Evolutionary conservation across 2,797 vertebrate species (phyloP).

Genomic region (Falco rusticolus): DNA sequence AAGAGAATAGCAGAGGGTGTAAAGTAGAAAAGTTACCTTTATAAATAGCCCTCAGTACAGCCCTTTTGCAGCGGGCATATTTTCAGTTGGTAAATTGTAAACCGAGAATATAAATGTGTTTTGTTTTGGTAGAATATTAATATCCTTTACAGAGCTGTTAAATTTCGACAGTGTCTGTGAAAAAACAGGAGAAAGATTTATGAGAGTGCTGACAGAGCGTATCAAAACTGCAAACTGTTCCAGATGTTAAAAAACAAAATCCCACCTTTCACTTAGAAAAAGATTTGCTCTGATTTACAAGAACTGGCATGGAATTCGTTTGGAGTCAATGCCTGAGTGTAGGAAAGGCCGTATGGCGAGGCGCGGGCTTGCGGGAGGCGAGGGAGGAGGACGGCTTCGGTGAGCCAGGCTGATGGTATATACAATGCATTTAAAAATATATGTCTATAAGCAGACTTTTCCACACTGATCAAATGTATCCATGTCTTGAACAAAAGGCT

Average conservation of each 20-base stretch:
- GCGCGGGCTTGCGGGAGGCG: background rate
- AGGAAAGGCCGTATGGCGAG: background rate
- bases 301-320: background rate
- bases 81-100: constrained; percentile 50
- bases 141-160: constrained; percentile 60
- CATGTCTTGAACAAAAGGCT: constrained; percentile 74
- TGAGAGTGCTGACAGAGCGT: constrained; percentile 21
- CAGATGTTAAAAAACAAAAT: constrained; percentile 40
- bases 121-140: constrained; percentile 66
- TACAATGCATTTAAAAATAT: constrained; percentile 55
- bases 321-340: background rate
- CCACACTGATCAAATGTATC: constrained; percentile 73
- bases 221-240: constrained; percentile 69
- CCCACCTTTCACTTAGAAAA: constrained; percentile 53
- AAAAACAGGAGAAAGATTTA: constrained; percentile 22
- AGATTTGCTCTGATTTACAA: constrained; percentile 45
- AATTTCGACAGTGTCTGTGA: constrained; percentile 10
- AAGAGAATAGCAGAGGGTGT: constrained; percentile 51
- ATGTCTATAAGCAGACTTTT: constrained; percentile 46
- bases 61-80: constrained; percentile 18
- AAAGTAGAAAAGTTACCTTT: constrained; percentile 58
- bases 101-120: constrained; percentile 49
- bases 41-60: constrained; percentile 71
- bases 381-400: background rate
- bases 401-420: background rate